Base-by-base conservation (phyloP, 2,888 invertebrate genomes). In the Lepetodrilus schrolli region DNA sequence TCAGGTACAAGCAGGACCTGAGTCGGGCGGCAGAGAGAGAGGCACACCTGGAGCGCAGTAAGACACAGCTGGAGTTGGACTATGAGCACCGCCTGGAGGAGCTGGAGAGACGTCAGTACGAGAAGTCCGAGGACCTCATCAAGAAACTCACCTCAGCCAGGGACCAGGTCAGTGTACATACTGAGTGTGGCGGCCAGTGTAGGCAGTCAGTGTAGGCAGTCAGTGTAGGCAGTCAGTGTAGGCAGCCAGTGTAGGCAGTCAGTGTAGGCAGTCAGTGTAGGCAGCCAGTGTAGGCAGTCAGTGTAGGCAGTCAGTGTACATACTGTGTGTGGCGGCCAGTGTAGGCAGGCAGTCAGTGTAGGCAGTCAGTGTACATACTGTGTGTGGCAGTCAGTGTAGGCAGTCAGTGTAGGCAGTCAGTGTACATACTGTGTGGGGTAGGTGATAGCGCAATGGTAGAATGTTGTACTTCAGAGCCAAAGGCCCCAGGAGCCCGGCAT, bases 1-100 rank as follows among this genome's bases (percentile, higher is more conserved):
- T n/a, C n/a, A 89, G 90, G 72, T 89, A 90, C 79, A 87, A 87
- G 75, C 84, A 79, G 66, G 89, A 90, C 58, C 70, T 90, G 72
- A 80, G 76, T 37, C 73, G 73, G 10, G 86, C 88, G 5, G 78
- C 86, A 5, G 87, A 87, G 72, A 79, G 89, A 68, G 89, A 89
- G 78, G 78, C 82, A 5, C 73, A 74, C 10, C 74, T 88, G 69
- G 89, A 90, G 77, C 77, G 86, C 36, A 79, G 82, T 66, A 87
- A 86, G 74, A 81, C 84, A 4, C 89, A 89, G 80, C 74, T 87
- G 69, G 89, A 89, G 43, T 77, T 90, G 7, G 90, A 90, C 82
- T 90, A 90, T 89, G 89, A 89, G 83, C 82, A 85, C 65, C 77
- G 88, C 36, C 86, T 79, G 70, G 88, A 88, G 69, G 85, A 87